A percentile compares a stretch with the other conserved stretches of the same genome.
Conservation (phyloP, 2,888 invertebrate species). For the Beris morrisii region DNA sequence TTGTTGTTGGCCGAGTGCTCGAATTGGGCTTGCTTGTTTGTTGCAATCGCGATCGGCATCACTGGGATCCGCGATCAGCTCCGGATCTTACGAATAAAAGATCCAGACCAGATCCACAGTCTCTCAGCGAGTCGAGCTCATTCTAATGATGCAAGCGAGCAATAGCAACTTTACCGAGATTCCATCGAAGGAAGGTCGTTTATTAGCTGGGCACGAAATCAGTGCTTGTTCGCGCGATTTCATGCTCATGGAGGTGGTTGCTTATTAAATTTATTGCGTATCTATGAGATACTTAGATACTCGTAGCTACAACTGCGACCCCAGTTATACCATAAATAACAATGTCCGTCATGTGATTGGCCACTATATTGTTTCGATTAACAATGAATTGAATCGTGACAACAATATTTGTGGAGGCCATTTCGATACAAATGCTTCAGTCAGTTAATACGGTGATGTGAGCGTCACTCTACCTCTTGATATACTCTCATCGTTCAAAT, state of each 20-base stretch:
- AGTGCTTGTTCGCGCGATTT: not conserved
- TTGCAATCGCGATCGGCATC: constrained; percentile 3
- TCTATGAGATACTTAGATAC: constrained; percentile 3
- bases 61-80: constrained; percentile 8
- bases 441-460: too few species aligned
- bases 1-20: too few species aligned
- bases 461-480: too few species aligned
- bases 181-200: constrained; percentile 14
- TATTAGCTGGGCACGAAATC: constrained; percentile 22
- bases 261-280: constrained; percentile 22
- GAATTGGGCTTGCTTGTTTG: too few species aligned
- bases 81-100: not conserved
- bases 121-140: not conserved
- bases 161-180: not conserved
- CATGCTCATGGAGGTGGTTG: not conserved
- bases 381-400: constrained; percentile 11
- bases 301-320: not conserved
- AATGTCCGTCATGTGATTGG: constrained; percentile 2
- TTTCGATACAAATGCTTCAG: too few species aligned
- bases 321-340: not conserved
- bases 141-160: constrained; percentile 20
- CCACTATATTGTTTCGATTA: constrained; percentile 8
- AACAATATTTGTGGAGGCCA: constrained; percentile 3
- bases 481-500: too few species aligned
- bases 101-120: too few species aligned